Evolutionary conservation across 2,113 vertebrate species (phyloP), one percentile per base, ranked within the genome.

Genomic region (Bufo bufo): DNA sequence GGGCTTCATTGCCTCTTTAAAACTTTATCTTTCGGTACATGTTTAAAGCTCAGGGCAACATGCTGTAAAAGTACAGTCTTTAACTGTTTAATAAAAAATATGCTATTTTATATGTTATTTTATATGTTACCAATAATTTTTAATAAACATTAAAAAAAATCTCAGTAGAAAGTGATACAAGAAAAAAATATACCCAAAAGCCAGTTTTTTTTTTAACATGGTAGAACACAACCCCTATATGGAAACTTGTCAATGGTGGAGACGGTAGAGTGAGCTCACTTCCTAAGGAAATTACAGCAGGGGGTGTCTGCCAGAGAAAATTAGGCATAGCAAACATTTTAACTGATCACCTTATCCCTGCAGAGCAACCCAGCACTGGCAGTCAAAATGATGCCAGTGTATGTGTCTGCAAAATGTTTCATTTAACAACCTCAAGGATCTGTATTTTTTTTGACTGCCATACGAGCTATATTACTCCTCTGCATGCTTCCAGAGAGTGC

Each of bases 201-300:
- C 78, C 54, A 85, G 9, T n/a, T n/a, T n/a, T n/a, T n/a, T 13
- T 77, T 83, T 45, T 92, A 91, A 91, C 90, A 91, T 83, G 87
- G 83, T 89, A 74, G 47, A 54, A 83, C 61, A 89, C 89, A 92
- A 89, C 89, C 91, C 92, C 92, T n/a, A n/a, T 90, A 90, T 90
- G 92, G 91, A 93, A 69, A 52, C 45, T 89, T 84, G 92, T 94
- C 90, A 91, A 92, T 49, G 89, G 89, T 90, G 89, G 90, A 82
- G 80, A 82, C 80, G 58, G 63, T 65, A 92, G 90, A 91, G 85
- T 94, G 93, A 94, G 92, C 92, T 95, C 94, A 94, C 93, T 94
- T 94, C 94, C 93, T 94, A 90, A 94, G 92, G 93, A 94, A 94
- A 93, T 93, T 91, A 90, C 91, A 90, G 75, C 59, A 85, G 91